These are phyloP conservation scores for Drosophila nr. fundita DNA, from an alignment of 2,888 invertebrate genomes.

Conservation along the genomic window DNA sequence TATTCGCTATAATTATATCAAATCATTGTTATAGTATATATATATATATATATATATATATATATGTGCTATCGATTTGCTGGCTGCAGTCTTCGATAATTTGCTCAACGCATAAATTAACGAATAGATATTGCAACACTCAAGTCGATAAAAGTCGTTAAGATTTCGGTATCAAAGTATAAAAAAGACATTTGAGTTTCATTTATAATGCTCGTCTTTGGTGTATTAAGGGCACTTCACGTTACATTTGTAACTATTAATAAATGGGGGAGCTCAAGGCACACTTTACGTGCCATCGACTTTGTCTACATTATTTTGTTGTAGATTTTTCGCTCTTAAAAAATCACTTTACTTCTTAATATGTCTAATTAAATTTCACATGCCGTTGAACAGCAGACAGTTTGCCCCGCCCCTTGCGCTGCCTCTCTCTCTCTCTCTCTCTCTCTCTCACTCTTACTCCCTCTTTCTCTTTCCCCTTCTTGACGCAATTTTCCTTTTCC, in stretches of 20 bases:
- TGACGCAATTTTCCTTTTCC: slow-evolving; percentile 26
- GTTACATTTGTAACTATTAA: slow-evolving; percentile 24
- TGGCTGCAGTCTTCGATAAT: not conserved
- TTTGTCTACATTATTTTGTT: not conserved
- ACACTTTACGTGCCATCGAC: not conserved
- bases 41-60: no score
- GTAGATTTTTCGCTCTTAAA: slow-evolving; percentile 31
- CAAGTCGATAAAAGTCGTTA: not conserved
- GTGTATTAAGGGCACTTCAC: not conserved
- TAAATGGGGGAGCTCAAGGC: not conserved
- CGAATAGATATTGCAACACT: not conserved
- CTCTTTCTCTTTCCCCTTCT: not conserved
- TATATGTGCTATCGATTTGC: not conserved
- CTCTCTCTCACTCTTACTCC: not conserved
- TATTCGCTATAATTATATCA: not conserved
- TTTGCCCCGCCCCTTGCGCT: not conserved
- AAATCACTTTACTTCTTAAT: slow-evolving; percentile 39
- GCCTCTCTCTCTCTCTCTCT: not conserved
- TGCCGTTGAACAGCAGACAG: slow-evolving; percentile 56
- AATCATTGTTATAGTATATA: no score
- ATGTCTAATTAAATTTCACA: slow-evolving; percentile 68
- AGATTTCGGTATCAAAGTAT: not conserved
- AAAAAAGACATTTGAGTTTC: not conserved
- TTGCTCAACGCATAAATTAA: not conserved
- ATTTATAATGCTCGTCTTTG: not conserved